Conservation (phyloP, 2,113 vertebrate species). For the Probosciger aterrimus region DNA sequence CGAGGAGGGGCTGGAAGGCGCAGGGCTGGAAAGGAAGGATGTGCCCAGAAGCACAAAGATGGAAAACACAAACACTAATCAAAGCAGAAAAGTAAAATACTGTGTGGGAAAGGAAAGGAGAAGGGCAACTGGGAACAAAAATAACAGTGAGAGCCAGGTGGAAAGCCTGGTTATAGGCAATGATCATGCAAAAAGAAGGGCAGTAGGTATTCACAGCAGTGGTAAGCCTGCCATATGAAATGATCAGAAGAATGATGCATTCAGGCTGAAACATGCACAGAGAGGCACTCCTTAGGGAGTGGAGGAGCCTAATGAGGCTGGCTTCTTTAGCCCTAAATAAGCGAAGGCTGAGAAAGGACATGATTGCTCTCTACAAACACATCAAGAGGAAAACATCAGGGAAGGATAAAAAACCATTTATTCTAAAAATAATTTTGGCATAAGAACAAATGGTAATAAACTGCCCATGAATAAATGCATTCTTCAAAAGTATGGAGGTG, state of each 20-base stretch:
- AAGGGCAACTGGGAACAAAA: not conserved
- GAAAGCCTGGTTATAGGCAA: not conserved
- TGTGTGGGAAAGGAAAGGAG: not conserved
- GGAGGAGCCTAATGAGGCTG: not conserved
- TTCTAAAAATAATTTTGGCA: not conserved
- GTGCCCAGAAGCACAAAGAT: not conserved
- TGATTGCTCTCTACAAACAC: not conserved
- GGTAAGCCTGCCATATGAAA: accelerated
- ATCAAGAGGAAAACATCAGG: not conserved
- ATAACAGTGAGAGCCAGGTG: not conserved
- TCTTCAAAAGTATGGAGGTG: not conserved
- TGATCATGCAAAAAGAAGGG: not conserved
- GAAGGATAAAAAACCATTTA: not conserved
- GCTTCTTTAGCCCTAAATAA: not conserved
- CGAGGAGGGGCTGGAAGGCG: not conserved
- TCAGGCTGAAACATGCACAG: not conserved
- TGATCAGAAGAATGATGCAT: accelerated
- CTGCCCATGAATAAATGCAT: not conserved
- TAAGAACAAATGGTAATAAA: not conserved
- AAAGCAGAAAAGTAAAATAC: not conserved
- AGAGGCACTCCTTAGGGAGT: not conserved
- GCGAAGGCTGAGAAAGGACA: not conserved
- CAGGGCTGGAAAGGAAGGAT: not conserved
- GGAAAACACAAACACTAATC: not conserved
- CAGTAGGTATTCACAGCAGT: not conserved